Evolutionary conservation across 2,888 invertebrate genomes (phyloP).

Genomic region (Pimpla rufipes): DNA sequence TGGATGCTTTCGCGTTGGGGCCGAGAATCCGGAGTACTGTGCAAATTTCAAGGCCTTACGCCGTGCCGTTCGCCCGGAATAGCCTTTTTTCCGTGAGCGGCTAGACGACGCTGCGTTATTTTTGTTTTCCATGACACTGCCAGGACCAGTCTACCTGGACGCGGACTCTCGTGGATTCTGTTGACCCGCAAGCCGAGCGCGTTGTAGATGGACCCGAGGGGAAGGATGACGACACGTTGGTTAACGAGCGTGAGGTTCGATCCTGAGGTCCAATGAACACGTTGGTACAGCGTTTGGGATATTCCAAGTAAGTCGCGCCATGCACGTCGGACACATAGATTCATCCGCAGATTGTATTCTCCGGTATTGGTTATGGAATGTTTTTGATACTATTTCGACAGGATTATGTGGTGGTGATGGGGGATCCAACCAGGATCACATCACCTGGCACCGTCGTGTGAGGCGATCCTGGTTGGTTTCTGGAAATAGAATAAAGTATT

Average conservation of each 20-base stretch:
- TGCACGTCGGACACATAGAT: background rate
- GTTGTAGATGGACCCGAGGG: constrained; percentile 31
- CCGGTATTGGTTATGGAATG: background rate
- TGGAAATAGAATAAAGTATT: background rate
- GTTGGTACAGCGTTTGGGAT: constrained; percentile 83
- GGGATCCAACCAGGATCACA: background rate
- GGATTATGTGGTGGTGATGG: background rate
- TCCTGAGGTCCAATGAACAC: constrained; percentile 82
- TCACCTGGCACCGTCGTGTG: background rate
- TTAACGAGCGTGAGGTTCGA: constrained; percentile 78
- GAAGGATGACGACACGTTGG: constrained; percentile 60
- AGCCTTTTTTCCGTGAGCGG: constrained; percentile 18
- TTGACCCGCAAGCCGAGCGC: background rate
- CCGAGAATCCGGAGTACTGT: constrained; percentile 42
- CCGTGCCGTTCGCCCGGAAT: constrained; percentile 36
- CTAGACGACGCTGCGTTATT: constrained; percentile 10
- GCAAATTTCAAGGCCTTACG: constrained; percentile 40
- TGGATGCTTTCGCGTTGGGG: constrained; percentile 2
- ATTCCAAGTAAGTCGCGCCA: constrained; percentile 82
- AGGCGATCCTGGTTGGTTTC: background rate
- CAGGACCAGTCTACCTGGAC: constrained; percentile 17
- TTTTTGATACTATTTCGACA: background rate
- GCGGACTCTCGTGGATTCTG: background rate
- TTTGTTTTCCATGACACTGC: constrained; percentile 5
- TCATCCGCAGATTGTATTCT: background rate